Evolutionary conservation across 2,797 vertebrate genomes (phyloP), one percentile per base, ranked within the genome.

Genomic region (Microcaecilia unicolor): DNA sequence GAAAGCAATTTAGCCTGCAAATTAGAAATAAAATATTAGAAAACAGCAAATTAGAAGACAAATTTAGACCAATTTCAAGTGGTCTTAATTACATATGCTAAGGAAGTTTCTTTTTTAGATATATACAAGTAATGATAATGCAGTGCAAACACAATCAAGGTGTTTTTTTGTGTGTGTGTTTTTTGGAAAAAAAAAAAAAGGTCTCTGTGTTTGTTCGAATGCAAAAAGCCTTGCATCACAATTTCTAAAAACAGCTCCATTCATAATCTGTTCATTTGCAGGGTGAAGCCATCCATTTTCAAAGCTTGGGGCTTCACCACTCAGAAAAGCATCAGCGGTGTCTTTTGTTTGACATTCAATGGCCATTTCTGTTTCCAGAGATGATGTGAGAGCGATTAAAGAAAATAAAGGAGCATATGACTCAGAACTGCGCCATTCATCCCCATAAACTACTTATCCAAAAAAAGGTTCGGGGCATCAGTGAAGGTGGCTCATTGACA

Each of bases 1-100:
- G 67, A 82, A 83, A 78, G 74, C 79, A 80, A 85, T 85, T 81
- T 84, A 77, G 73, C 74, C 77, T 80, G 76, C 68, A 83, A 85
- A 85, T 83, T 76, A 80, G 74, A 78, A 64, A 70, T 56, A 67
- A 31, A 51, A 55, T 49, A 58, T 69, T 60, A 53, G 41, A 58
- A 69, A 49, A 51, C 43, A 58, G 44, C 41, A 53, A 54, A 41
- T 47, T 29, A 41, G 31, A 28, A 57, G 21, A 66, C 28, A 44
- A 41, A 48, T 41, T 51, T 37, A 66, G 61, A 71, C 67, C 66
- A 61, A 75, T 74, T 73, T 26, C 19, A 32, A 22, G 20, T 22
- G 20, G 18, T 13, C 22, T 15, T 12, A 44, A 37, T 40, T 25
- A 37, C 42, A 23, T n/a, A n/a, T n/a, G n/a, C n/a, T n/a, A n/a